These are phyloP conservation scores for Rhinichthys osculus DNA, from an alignment of 2,797 vertebrate genomes.

Conservation along the genomic window DNA sequence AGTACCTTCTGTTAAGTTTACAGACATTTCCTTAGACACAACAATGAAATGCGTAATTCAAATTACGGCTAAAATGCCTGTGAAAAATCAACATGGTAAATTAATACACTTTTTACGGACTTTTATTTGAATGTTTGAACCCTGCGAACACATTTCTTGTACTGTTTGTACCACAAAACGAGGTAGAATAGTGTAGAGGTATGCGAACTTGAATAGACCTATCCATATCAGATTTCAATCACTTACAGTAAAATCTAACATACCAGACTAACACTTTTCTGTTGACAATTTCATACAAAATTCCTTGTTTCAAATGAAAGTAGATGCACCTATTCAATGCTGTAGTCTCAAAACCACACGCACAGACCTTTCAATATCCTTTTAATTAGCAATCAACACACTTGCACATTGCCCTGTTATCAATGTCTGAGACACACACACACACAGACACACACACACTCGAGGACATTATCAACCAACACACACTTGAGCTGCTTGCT, in stretches of 20 bases:
- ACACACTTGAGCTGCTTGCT: neutral
- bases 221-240: neutral
- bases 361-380: conserved; percentile 47
- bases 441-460: neutral
- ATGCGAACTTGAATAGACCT: neutral
- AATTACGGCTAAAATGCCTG: neutral
- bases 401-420: conserved; percentile 32
- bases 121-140: neutral
- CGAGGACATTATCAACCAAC: conserved; percentile 21
- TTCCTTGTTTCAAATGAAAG: neutral
- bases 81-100: neutral
- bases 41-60: neutral
- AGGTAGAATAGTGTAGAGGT: neutral
- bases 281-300: conserved; percentile 5
- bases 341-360: conserved; percentile 12
- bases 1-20: neutral
- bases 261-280: neutral
- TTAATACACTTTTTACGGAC: neutral
- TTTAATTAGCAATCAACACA: conserved; percentile 21
- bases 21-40: too few species aligned
- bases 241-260: neutral
- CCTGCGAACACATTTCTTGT: neutral
- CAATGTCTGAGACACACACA: conserved; percentile 18
- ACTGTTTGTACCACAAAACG: neutral
- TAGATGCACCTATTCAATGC: conserved; percentile 5